Conservation (phyloP, 2,113 vertebrate genomes). For the Thryonomys swinderianus region DNA sequence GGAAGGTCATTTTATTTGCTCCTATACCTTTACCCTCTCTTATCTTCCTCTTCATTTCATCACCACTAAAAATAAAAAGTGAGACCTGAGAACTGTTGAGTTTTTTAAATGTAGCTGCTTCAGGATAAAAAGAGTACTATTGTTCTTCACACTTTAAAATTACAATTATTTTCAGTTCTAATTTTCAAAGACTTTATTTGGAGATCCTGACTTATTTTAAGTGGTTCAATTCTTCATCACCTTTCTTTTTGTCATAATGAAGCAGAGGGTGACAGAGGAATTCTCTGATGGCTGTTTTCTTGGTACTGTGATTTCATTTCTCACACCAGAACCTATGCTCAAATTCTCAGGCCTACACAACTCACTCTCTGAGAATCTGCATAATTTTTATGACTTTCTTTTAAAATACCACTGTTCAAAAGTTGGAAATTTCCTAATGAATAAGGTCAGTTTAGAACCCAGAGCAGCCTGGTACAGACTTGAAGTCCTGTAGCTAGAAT, state of each 20-base stretch:
- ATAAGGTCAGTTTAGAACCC: conserved; percentile 23
- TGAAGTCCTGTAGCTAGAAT: background rate
- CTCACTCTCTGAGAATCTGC: background rate
- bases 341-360: background rate
- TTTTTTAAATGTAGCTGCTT: background rate
- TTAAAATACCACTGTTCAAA: background rate
- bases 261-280: background rate
- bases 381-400: background rate
- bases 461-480: background rate
- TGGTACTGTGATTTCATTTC: conserved; percentile 38
- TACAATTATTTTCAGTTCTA: conserved; percentile 41
- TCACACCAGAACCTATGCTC: conserved; percentile 31
- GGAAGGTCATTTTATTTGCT: background rate
- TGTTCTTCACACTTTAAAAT: conserved; percentile 51
- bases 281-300: background rate
- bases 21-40: background rate
- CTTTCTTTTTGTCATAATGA: conserved; percentile 26
- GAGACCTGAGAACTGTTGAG: background rate
- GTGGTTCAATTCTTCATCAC: background rate
- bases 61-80: background rate
- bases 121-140: background rate
- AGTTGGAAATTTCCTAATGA: conserved; percentile 41
- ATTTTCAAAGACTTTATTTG: conserved; percentile 58
- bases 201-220: conserved; percentile 54
- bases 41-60: background rate